Percentiles rank a stretch among this genome's conserved stretches.
Conservation (phyloP, 1,140 invertebrate species). For the Gerris buenoi region DNA sequence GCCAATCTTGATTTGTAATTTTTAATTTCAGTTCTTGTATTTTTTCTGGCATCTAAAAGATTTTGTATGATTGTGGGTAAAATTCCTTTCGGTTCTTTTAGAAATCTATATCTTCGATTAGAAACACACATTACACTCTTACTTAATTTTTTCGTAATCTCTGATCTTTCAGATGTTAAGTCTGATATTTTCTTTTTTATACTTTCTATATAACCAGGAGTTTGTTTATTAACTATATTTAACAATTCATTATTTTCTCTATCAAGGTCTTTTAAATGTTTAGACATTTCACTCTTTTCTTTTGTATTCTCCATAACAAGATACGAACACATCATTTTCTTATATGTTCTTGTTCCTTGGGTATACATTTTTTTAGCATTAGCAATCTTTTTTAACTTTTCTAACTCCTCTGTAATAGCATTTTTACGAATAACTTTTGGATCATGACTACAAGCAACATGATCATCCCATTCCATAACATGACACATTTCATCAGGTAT, state of each 20-base stretch:
- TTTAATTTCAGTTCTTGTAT: not conserved
- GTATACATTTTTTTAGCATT: not conserved
- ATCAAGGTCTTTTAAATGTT: not conserved
- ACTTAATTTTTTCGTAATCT: not conserved
- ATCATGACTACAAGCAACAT: not conserved
- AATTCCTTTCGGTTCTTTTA: not conserved
- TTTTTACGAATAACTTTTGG: not conserved
- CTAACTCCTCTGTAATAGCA: not conserved
- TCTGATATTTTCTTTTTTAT: not conserved
- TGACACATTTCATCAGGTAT: not conserved
- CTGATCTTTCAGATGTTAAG: not conserved
- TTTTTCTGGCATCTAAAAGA: not conserved
- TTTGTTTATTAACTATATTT: not conserved
- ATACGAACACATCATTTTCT: not conserved
- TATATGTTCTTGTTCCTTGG: not conserved
- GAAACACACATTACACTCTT: not conserved
- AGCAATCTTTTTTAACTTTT: not conserved
- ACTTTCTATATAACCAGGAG: not conserved
- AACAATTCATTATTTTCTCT: not conserved
- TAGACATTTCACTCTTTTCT: not conserved
- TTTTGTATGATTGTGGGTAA: not conserved
- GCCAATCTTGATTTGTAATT: not conserved
- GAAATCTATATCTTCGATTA: not conserved
- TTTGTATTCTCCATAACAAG: not conserved
- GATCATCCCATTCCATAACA: not conserved